Evolutionary conservation across 2,797 vertebrate genomes (phyloP).

Genomic region (Harpagifer antarcticus): DNA sequence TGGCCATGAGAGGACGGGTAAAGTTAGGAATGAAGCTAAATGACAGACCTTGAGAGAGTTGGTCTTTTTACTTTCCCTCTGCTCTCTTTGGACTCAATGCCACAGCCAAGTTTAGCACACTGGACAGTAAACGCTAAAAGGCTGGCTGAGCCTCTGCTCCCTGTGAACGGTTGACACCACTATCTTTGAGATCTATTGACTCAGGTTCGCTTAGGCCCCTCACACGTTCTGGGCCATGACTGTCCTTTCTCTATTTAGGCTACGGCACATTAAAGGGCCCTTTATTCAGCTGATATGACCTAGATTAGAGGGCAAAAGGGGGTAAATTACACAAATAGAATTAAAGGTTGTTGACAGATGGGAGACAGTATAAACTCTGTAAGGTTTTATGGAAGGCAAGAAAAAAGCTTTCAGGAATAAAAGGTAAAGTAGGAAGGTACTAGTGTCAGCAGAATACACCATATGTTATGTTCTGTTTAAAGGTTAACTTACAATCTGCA

Average conservation of each 20-base stretch:
- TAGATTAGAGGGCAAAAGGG: constrained; percentile 56
- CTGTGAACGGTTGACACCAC: constrained; percentile 70
- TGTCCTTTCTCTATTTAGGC: constrained; percentile 63
- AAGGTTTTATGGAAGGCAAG: constrained; percentile 18
- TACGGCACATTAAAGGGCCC: constrained; percentile 56
- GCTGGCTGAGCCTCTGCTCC: constrained; percentile 47
- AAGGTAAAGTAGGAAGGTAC: not conserved
- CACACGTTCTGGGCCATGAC: constrained; percentile 66
- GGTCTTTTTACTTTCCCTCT: constrained; percentile 23
- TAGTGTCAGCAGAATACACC: constrained; percentile 12
- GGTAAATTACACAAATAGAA: constrained; percentile 53
- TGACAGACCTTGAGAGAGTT: constrained; percentile 28
- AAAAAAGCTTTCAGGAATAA: constrained; percentile 13
- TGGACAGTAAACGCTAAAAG: constrained; percentile 55
- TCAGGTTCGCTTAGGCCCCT: constrained; percentile 47
- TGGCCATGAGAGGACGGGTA: not conserved
- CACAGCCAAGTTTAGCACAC: constrained; percentile 57
- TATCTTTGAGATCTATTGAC: constrained; percentile 78
- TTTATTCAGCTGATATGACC: constrained; percentile 71
- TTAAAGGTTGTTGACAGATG: constrained; percentile 66
- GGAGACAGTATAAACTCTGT: constrained; percentile 24
- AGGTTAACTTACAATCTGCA: constrained; percentile 24
- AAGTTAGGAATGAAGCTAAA: constrained; percentile 26
- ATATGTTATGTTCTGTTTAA: constrained; percentile 19
- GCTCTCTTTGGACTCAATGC: constrained; percentile 48